These are phyloP conservation scores for Temnothorax rugatulus DNA, from an alignment of 2,888 invertebrate genomes.

Conservation along the genomic window DNA sequence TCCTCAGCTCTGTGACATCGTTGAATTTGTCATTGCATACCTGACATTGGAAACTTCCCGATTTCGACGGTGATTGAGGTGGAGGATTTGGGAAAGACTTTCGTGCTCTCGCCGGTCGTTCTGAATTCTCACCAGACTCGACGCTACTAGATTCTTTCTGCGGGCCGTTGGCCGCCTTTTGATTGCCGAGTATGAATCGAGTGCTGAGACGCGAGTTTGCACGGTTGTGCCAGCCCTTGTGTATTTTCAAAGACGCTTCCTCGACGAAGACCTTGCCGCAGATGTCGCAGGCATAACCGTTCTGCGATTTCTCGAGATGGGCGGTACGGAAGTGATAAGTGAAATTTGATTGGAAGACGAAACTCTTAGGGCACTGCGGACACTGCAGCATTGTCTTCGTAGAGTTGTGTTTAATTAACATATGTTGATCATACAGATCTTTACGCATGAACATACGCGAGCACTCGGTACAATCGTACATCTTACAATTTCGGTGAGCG, in stretches of 20 bases:
- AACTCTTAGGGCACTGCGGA: slow-evolving; percentile 69
- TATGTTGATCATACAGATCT: slow-evolving; percentile 88
- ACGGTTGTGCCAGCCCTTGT: slow-evolving; percentile 88
- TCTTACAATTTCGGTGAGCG: slow-evolving; percentile 78
- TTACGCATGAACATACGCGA: slow-evolving; percentile 89
- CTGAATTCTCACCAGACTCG: not conserved
- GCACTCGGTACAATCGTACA: slow-evolving; percentile 89
- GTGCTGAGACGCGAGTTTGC: slow-evolving; percentile 84
- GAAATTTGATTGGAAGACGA: slow-evolving; percentile 76
- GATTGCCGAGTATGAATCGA: slow-evolving; percentile 58
- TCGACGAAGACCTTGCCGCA: slow-evolving; percentile 90
- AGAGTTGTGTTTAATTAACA: slow-evolving; percentile 87
- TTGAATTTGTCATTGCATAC: slow-evolving; percentile 88
- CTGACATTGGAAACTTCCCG: slow-evolving; percentile 87
- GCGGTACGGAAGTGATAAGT: slow-evolving; percentile 78
- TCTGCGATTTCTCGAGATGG: slow-evolving; percentile 67
- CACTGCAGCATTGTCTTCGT: slow-evolving; percentile 72
- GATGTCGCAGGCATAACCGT: slow-evolving; percentile 88
- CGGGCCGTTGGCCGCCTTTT: not conserved
- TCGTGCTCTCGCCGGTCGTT: slow-evolving; percentile 80
- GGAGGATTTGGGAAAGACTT: slow-evolving; percentile 80
- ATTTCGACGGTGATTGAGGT: slow-evolving; percentile 53
- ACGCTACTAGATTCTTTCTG: not conserved
- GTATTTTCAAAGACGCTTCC: slow-evolving; percentile 89
- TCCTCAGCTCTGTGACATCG: slow-evolving; percentile 88